Conservation (phyloP, 2,888 invertebrate species). For the Muscina levida region DNA sequence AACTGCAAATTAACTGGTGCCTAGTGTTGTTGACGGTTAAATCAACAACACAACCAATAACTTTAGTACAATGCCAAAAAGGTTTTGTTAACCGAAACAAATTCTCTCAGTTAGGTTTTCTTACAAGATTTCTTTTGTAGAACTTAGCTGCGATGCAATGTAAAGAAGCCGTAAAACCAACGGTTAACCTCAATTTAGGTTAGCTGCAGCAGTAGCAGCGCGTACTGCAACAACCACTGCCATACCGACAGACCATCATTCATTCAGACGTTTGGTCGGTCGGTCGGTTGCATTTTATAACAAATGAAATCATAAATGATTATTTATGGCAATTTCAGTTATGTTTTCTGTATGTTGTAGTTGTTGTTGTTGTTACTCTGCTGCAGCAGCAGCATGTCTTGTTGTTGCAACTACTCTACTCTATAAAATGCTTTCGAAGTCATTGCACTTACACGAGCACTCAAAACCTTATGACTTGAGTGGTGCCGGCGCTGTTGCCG, state of each 20-base stretch:
- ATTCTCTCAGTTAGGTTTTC: slow-evolving; percentile 22
- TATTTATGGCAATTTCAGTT: slow-evolving; percentile 62
- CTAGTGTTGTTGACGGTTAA: background rate
- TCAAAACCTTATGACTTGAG: slow-evolving; percentile 17
- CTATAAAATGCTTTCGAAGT: background rate
- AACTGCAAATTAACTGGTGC: slow-evolving; percentile 42
- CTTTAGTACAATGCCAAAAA: slow-evolving; percentile 7
- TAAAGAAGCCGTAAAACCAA: slow-evolving; percentile 68
- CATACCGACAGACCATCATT: slow-evolving; percentile 15
- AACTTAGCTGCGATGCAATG: slow-evolving; percentile 32
- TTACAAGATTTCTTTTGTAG: slow-evolving; percentile 43
- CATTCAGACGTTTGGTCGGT: background rate
- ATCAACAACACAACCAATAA: background rate
- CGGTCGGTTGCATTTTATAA: slow-evolving; percentile 8
- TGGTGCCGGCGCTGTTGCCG: slow-evolving; percentile 27
- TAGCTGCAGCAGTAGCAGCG: no score
- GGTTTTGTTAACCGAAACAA: slow-evolving; percentile 20
- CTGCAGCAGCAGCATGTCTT: background rate
- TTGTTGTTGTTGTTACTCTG: background rate
- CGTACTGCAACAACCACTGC: background rate
- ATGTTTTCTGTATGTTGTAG: slow-evolving; percentile 42
- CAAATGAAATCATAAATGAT: slow-evolving; percentile 64
- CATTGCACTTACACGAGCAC: slow-evolving; percentile 1
- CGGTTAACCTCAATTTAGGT: slow-evolving; percentile 70
- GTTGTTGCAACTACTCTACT: background rate